A percentile compares a stretch with the other conserved stretches of the same genome.
Evolutionary conservation across 2,113 vertebrate genomes (phyloP).

Genomic region (Paralichthys olivaceus): DNA sequence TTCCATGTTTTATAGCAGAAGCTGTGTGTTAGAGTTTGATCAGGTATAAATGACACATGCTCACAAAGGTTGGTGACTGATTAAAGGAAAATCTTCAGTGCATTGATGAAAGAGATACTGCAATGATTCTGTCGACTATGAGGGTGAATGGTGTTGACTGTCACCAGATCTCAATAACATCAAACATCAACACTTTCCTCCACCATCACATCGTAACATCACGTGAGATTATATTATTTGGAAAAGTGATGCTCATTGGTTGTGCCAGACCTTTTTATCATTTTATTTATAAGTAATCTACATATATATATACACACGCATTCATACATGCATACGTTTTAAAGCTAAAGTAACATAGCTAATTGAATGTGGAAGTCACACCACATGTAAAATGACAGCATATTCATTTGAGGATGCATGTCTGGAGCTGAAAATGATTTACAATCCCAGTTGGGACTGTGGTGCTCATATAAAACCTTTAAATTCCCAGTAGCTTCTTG

Average conservation of each 20-base stretch:
- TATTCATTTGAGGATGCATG: not conserved
- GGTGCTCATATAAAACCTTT: conserved; percentile 8
- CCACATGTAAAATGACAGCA: not conserved
- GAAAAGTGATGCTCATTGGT: not conserved
- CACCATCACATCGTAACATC: no score
- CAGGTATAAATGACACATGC: no score
- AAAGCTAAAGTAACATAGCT: not conserved
- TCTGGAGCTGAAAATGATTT: not conserved
- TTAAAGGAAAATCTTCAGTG: no score
- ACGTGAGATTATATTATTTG: no score
- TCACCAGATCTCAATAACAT: no score
- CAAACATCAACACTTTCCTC: no score
- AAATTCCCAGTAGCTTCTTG: conserved; percentile 26
- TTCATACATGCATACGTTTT: not conserved
- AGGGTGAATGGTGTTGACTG: no score
- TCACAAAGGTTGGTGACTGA: no score
- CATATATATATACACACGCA: not conserved
- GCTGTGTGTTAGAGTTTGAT: no score
- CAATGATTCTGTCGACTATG: no score
- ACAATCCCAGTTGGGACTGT: not conserved
- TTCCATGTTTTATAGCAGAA: no score
- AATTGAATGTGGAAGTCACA: not conserved
- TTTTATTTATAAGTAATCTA: not conserved
- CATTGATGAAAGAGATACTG: no score
- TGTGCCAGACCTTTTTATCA: not conserved